A percentile compares a stretch with the other conserved stretches of the same genome.
phyloP scores from a whole-genome alignment of 2,797 vertebrate genomes.

The Macrochelys suwanniensis region DNA sequence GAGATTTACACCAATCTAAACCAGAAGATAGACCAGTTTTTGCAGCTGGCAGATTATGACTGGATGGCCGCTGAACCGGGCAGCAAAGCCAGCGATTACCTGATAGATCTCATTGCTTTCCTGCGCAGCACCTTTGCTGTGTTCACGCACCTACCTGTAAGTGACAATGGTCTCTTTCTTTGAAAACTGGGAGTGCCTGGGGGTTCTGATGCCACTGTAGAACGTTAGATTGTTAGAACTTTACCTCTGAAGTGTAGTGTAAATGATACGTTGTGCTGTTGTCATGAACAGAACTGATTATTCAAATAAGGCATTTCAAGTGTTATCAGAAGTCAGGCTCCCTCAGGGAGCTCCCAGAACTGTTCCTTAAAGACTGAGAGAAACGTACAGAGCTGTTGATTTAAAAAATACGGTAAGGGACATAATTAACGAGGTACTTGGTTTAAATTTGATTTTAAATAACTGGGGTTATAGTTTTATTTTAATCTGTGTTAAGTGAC shows the following conservation, averaged over 20 bases:
- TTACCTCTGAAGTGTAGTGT: accelerated
- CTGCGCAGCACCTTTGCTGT: conserved; percentile 95
- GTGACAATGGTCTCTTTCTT: conserved; percentile 30
- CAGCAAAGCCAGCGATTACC: conserved; percentile 89
- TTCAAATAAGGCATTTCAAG: neutral
- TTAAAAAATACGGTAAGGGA: neutral
- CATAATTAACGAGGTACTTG: neutral
- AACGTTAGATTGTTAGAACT: accelerated
- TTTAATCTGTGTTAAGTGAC: neutral
- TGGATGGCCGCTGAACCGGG: conserved; percentile 88
- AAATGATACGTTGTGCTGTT: accelerated
- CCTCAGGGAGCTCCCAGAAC: accelerated
- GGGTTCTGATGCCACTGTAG: accelerated
- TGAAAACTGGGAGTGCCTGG: accelerated
- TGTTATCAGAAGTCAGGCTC: accelerated
- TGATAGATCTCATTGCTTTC: conserved; percentile 94
- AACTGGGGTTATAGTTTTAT: neutral
- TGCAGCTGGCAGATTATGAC: conserved; percentile 96
- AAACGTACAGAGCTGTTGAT: accelerated
- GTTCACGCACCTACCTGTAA: conserved; percentile 97
- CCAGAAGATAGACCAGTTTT: conserved; percentile 97
- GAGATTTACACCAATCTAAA: conserved; percentile 98
- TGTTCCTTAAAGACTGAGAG: accelerated
- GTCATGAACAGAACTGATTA: neutral
- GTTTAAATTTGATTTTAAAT: neutral